Base-by-base conservation (phyloP, 2,888 invertebrate species). In the Rapana venosa region DNA sequence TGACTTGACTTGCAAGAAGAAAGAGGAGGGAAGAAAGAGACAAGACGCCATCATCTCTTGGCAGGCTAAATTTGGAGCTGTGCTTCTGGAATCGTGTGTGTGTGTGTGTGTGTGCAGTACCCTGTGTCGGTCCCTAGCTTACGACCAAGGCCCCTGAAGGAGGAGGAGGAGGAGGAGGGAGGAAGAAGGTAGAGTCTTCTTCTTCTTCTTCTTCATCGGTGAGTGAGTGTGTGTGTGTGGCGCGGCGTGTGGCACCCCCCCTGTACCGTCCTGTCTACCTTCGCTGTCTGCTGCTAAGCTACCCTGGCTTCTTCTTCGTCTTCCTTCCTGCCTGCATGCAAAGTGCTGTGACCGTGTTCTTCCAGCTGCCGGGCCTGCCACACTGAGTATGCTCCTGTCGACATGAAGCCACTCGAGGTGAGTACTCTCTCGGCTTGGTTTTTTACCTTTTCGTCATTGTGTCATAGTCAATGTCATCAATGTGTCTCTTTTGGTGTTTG, bases 381-480 rank as follows among this genome's bases (percentile, higher is more conserved):
- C 30, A 47, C 20, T 5, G 32, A 79, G 32, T 20, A 79, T 79
- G 77, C 77, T 32, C 8, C 77, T 79, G 77, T 79, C 77, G 77
- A 79, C 77, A 79, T 79, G 77, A 79, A 79, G 35, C 77, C 77
- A 13, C 32, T 79, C 5, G 77, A 79, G 77, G 77, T 79, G 35
- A 79, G 77, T 79, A 32, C 77, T 79, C 77, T 5, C 74, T 26
- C 17, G 11, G 32, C 17, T 32, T 79, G 17, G n/a, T n/a, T 32
- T 15, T 61, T 15, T 61, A 61, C 61, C 22, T 15, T 61, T 61
- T 1, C 15, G 17, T 13, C 22, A 20, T 77, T 32, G 13, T 79
- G 77, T 47, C 47, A 47, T 47, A 47, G 47, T 47, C 47, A 47
- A 47, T 47, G 47, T 47, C 47, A 47, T 47, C 47, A 5, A 5